A percentile compares a stretch with the other conserved stretches of the same genome.
Conservation (phyloP, 2,113 vertebrate genomes). For the Burhinus oedicnemus region DNA sequence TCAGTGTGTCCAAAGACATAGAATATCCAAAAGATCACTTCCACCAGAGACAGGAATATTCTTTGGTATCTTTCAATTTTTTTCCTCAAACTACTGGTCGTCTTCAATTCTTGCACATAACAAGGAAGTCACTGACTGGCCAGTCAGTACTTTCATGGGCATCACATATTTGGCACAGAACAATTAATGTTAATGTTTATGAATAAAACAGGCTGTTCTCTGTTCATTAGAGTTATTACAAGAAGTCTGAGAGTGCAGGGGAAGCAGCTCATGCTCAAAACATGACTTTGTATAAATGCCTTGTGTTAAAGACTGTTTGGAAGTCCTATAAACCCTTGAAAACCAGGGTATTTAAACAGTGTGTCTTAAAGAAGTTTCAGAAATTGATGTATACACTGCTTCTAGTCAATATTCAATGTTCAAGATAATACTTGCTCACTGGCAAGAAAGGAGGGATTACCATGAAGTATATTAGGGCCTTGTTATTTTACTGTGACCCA, state of each 20-base stretch:
- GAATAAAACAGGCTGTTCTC: background rate
- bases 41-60: background rate
- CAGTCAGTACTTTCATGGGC: background rate
- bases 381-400: background rate
- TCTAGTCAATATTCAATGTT: background rate
- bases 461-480: background rate
- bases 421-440: background rate
- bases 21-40: background rate
- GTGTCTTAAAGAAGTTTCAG: background rate
- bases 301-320: background rate
- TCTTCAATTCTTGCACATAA: background rate
- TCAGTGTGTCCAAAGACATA: rapidly evolving
- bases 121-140: background rate
- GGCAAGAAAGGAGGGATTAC: background rate
- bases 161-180: background rate
- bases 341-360: background rate
- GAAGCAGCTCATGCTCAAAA: background rate
- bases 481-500: background rate
- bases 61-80: background rate
- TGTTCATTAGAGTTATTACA: background rate
- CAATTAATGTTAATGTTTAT: background rate
- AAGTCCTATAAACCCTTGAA: background rate
- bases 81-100: background rate
- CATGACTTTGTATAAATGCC: background rate
- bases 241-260: background rate